phyloP scores from a whole-genome alignment of 2,888 invertebrate species.

The Rotaria magnacalcarata region DNA sequence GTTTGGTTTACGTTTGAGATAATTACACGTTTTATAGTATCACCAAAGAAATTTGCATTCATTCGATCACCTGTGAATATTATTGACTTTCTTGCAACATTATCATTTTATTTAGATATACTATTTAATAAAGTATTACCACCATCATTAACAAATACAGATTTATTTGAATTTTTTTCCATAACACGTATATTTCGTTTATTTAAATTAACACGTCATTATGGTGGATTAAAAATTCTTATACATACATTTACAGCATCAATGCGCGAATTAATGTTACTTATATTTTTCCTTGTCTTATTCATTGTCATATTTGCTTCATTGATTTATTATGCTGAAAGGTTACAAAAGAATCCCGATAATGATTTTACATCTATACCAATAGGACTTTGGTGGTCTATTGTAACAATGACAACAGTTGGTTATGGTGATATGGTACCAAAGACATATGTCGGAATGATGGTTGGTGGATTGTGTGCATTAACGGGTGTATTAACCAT shows the following conservation, averaged over 20 bases:
- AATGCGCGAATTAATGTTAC: constrained; percentile 82
- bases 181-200: constrained; percentile 86
- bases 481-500: constrained; percentile 83
- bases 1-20: constrained; percentile 91
- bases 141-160: constrained; percentile 65
- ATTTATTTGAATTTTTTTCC: constrained; percentile 84
- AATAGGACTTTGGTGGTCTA: constrained; percentile 90
- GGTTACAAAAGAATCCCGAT: constrained; percentile 85
- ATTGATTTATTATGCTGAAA: constrained; percentile 87
- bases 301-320: constrained; percentile 93
- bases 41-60: constrained; percentile 83
- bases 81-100: constrained; percentile 85
- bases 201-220: constrained; percentile 88
- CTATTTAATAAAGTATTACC: constrained; percentile 57
- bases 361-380: constrained; percentile 92
- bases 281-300: constrained; percentile 86
- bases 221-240: constrained; percentile 84
- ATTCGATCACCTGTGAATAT: constrained; percentile 83
- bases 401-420: constrained; percentile 90
- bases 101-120: constrained; percentile 85
- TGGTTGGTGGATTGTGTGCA: constrained; percentile 87
- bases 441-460: constrained; percentile 92
- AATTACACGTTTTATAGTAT: constrained; percentile 77
- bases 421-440: constrained; percentile 93
- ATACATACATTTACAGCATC: constrained; percentile 94